Evolutionary conservation across 2,113 vertebrate species (phyloP).

Genomic region (Phasianus colchicus): DNA sequence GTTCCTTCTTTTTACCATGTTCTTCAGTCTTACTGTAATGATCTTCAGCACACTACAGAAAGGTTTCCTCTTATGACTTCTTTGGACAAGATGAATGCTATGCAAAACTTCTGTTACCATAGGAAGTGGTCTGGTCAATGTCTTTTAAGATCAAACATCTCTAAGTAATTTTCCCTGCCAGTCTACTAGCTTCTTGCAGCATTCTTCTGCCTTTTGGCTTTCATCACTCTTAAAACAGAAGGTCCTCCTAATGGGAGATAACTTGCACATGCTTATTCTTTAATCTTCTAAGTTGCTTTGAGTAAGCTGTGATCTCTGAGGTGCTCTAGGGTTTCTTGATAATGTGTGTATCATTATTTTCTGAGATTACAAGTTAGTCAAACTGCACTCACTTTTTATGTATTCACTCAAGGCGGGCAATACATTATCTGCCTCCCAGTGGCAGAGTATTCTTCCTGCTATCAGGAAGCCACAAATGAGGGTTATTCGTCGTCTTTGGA

Average conservation of each 20-base stretch:
- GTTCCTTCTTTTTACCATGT: background rate
- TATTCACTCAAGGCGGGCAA: background rate
- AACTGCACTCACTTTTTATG: background rate
- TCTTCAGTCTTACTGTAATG: background rate
- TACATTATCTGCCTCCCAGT: background rate
- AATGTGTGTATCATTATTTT: background rate
- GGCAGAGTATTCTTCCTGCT: background rate
- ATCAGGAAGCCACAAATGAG: background rate
- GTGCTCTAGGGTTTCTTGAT: background rate
- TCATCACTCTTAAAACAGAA: background rate
- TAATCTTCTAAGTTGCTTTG: background rate
- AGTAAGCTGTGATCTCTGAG: rapidly evolving
- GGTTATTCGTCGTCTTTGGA: background rate
- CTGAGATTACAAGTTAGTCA: background rate
- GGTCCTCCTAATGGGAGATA: background rate
- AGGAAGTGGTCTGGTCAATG: background rate
- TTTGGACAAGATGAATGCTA: background rate
- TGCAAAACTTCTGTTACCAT: background rate
- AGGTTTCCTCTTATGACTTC: background rate
- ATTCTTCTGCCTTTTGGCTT: background rate
- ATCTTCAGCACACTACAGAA: background rate
- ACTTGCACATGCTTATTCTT: background rate
- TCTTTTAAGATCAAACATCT: background rate
- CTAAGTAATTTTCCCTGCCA: background rate
- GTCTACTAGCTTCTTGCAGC: background rate